Base-by-base conservation (phyloP, 1,140 invertebrate genomes). In the Notospermus geniculatus region DNA sequence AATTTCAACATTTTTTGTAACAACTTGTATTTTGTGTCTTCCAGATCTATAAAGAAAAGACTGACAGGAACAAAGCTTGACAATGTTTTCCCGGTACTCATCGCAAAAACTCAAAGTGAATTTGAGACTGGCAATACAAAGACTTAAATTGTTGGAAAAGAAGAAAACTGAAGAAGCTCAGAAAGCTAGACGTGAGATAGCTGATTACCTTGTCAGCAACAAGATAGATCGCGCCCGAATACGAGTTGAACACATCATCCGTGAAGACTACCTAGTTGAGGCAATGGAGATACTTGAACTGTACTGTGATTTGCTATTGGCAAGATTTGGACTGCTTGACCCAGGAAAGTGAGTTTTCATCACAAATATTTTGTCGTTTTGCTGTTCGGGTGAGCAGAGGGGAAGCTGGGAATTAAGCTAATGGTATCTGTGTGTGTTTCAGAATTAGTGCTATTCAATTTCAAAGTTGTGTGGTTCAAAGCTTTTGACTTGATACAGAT, bases 201-300 rank as follows among this genome's bases (percentile, higher is more conserved):
- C 95, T 1, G 96, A 98, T 83, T 98, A 94, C 72, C 89, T 99
- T 65, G 59, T 68, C 28, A 85, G 85, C 45, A 79, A 79, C 45
- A 99, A 99, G 86, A 86, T 87, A 72, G 95, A 98, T 83, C 71
- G 87, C 61, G 97, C 97, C 0, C 92, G 93, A 79, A 98, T 99
- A 64, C 84, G 95, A 39, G 97, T 99, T 0, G 97, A 99, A 80
- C 92, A 98, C 64, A 99, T 99, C 54, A 97, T 99, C 60, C 87
- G 97, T 27, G 97, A 99, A 84, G 97, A 99, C 83, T 99, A 99
- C 80, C 86, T 98, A 80, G 95, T 99, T 0, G 97, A 99, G 83
- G 96, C 96, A 0, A 96, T 98, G 90, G 97, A 99, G 86, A 85
- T 99, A 52, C 86, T 99, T 1, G 97, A 99, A 85, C 98, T 98